These are phyloP conservation scores for Leptopilina myrica DNA, from an alignment of 2,888 invertebrate species.

Conservation along the genomic window DNA sequence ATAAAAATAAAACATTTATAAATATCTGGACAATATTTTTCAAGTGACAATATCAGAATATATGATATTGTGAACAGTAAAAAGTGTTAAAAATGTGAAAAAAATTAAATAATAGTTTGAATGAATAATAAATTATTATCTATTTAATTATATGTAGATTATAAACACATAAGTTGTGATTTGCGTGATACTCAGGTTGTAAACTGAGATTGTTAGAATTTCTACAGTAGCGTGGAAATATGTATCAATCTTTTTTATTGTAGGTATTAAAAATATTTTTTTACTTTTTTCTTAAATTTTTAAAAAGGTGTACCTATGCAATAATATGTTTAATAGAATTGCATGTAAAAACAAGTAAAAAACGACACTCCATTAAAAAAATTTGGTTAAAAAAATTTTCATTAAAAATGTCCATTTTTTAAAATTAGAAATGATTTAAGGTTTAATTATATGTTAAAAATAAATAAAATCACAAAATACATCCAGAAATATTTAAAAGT, in stretches of 20 bases:
- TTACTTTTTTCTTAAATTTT: neutral
- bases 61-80: neutral
- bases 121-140: neutral
- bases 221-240: neutral
- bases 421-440: no score
- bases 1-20: no score
- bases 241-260: neutral
- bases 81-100: neutral
- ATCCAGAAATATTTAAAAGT: no score
- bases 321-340: no score
- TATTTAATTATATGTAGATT: slow-evolving; percentile 7
- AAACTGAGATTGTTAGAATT: neutral
- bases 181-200: slow-evolving; percentile 2
- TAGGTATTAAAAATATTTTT: neutral
- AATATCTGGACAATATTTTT: no score
- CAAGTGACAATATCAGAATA: no score
- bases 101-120: neutral
- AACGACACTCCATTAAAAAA: no score
- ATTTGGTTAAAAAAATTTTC: no score
- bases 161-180: neutral
- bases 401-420: no score
- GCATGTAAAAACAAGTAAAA: no score
- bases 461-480: no score
- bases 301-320: neutral
- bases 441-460: no score